Percentiles rank a stretch among this genome's conserved stretches.
Conservation (phyloP, 2,888 invertebrate species). For the Drosophila quasianomalipes region DNA sequence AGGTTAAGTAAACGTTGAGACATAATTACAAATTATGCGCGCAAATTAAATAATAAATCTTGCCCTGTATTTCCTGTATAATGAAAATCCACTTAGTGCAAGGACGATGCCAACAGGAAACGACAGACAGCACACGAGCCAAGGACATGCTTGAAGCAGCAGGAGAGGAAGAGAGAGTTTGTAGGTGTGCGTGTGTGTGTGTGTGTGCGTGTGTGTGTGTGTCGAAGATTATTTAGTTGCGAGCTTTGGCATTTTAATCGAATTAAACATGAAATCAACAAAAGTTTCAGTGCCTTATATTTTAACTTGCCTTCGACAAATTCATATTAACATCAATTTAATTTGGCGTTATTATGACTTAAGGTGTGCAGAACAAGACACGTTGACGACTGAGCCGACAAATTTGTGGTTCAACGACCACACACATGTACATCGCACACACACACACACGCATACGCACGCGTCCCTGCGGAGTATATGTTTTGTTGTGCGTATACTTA, state of each 20-base stretch:
- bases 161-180: background rate
- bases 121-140: conserved; percentile 10
- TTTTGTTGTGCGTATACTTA: conserved; percentile 48
- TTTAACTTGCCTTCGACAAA: conserved; percentile 42
- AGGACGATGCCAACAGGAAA: conserved; percentile 20
- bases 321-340: conserved; percentile 25
- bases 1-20: conserved; percentile 48
- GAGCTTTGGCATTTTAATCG: conserved; percentile 50
- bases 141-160: conserved; percentile 23
- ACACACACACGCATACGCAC: background rate
- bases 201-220: conserved; percentile 31
- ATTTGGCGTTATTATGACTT: conserved; percentile 10
- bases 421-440: background rate
- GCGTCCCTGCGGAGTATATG: conserved; percentile 32
- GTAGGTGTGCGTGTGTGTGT: conserved; percentile 22
- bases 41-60: conserved; percentile 70
- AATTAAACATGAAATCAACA: conserved; percentile 33
- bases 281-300: conserved; percentile 32
- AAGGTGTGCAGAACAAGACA: background rate
- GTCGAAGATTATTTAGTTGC: conserved; percentile 49
- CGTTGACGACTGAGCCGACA: conserved; percentile 10
- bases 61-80: conserved; percentile 42
- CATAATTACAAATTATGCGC: conserved; percentile 67
- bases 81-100: conserved; percentile 65
- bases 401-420: conserved; percentile 15